Conservation (phyloP, 2,888 invertebrate species). For the Athripsodes cinereus region DNA sequence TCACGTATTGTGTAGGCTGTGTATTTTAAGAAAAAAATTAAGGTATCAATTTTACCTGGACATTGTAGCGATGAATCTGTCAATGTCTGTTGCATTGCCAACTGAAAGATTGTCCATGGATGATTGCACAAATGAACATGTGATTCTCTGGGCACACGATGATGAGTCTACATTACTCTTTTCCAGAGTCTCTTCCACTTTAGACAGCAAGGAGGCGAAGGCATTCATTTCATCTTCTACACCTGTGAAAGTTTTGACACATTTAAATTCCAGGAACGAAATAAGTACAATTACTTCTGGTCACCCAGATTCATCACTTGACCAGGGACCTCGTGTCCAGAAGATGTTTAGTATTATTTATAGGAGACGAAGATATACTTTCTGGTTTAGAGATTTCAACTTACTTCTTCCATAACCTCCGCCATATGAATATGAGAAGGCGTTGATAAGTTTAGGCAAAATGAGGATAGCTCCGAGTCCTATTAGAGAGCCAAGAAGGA, state of each 20-base stretch:
- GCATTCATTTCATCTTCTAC: constrained; percentile 53
- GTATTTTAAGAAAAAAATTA: too few relatives aligned
- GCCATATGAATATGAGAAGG: constrained; percentile 62
- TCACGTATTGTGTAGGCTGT: too few relatives aligned
- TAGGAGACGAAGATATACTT: too few relatives aligned
- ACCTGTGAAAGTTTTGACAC: constrained; percentile 37
- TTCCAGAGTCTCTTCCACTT: constrained; percentile 59
- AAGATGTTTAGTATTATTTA: background rate
- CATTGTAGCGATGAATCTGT: constrained; percentile 54
- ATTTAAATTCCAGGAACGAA: too few relatives aligned
- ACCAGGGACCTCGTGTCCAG: background rate
- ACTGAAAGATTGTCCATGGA: constrained; percentile 58
- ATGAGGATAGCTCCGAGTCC: constrained; percentile 77
- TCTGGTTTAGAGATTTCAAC: background rate
- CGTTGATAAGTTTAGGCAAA: constrained; percentile 69
- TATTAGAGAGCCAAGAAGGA: constrained; percentile 71
- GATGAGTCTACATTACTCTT: constrained; percentile 67
- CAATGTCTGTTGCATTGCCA: constrained; percentile 59
- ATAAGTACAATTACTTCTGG: too few relatives aligned
- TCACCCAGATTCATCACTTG: too few relatives aligned
- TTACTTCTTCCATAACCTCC: constrained; percentile 65
- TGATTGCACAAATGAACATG: constrained; percentile 67
- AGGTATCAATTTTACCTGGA: constrained; percentile 57
- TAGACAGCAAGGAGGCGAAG: constrained; percentile 57
- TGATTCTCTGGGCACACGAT: constrained; percentile 62